phyloP scores from a whole-genome alignment of 92 coral and sea anemone species.

The Actinostola sp. region DNA sequence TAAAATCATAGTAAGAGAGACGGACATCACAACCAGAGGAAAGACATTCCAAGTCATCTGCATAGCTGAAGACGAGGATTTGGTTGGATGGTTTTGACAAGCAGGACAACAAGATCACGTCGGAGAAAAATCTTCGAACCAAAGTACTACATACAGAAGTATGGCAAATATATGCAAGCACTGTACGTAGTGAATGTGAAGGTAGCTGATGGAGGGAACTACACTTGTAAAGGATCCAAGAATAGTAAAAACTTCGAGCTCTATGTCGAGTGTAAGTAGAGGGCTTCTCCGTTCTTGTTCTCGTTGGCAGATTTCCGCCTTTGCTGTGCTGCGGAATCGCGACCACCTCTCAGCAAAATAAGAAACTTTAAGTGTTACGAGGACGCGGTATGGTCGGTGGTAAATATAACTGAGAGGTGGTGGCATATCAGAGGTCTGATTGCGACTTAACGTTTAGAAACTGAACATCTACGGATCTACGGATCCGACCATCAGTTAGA shows the following conservation, averaged over 20 bases:
- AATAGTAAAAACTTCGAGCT: slow-evolving; percentile 48
- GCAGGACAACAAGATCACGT: slow-evolving; percentile 47
- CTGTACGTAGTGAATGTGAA: slow-evolving; percentile 56
- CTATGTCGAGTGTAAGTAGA: slow-evolving; percentile 79
- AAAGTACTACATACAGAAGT: slow-evolving; percentile 28
- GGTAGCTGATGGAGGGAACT: slow-evolving; percentile 80
- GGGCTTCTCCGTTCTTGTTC: too few species aligned
- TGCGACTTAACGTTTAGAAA: too few species aligned
- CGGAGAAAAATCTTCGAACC: neutral
- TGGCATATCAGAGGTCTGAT: too few species aligned
- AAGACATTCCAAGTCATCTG: slow-evolving; percentile 67
- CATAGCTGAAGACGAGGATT: slow-evolving; percentile 44
- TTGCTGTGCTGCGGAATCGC: too few species aligned
- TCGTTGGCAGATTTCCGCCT: too few species aligned
- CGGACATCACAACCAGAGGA: slow-evolving; percentile 77
- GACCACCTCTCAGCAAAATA: too few species aligned
- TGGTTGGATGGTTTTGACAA: slow-evolving; percentile 72
- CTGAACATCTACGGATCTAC: too few species aligned
- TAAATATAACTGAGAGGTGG: too few species aligned
- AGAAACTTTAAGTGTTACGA: too few species aligned
- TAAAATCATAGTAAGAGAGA: slow-evolving; percentile 24
- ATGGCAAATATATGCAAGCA: slow-evolving; percentile 19
- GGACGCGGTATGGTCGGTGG: too few species aligned
- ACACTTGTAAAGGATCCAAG: slow-evolving; percentile 62
- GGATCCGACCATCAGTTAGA: too few species aligned